Base-by-base conservation (phyloP, 2,113 vertebrate genomes). In the Rhagologus leucostigma region DNA sequence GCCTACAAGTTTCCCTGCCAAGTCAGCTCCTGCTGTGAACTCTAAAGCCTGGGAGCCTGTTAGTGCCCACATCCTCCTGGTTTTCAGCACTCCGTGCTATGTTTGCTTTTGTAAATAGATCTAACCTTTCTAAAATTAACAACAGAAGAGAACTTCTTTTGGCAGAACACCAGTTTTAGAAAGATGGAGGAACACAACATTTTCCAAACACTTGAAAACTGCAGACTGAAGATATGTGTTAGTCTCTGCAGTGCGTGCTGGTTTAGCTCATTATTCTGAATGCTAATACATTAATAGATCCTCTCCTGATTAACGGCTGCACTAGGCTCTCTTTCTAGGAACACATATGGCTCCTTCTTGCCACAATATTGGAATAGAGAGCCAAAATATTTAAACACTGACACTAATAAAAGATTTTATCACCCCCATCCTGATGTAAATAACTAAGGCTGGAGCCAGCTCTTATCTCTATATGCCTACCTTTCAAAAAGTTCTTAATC, bases 61-160 rank as follows among this genome's bases (percentile, higher is more conserved):
- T 87, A 52, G 32, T 90, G 57, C 69, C 62, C 64, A 60, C 73
- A 42, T 75, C 87, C 89, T 79, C 75, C 84, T 65, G 59, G 16
- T 84, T 92, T 84, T 57, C 74, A 91, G 65, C 67, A 67, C 75
- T 79, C 87, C 32, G 1, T 30, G 78, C 89, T 89, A 68, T 50
- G 67, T 81, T 96, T 95, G 82, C 90, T 96, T 95, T 95, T 70
- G 77, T 87, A 94, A 96, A 96, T 76, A 90, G 60, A 92, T 80
- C 87, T 92, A 96, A 96, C 87, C 88, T 96, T 93, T 95, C 93
- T 84, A 96, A 95, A 96, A 95, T 96, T 97, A 97, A 90, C 74
- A 80, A 55, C 76, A 87, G 85, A 80, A 81, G 47, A 92, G 62
- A 93, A 95, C 71, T 75, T 90, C 69, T 84, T 84, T 75, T 96